Evolutionary conservation across 2,113 vertebrate genomes (phyloP).

Genomic region (Trogon melanurus): DNA sequence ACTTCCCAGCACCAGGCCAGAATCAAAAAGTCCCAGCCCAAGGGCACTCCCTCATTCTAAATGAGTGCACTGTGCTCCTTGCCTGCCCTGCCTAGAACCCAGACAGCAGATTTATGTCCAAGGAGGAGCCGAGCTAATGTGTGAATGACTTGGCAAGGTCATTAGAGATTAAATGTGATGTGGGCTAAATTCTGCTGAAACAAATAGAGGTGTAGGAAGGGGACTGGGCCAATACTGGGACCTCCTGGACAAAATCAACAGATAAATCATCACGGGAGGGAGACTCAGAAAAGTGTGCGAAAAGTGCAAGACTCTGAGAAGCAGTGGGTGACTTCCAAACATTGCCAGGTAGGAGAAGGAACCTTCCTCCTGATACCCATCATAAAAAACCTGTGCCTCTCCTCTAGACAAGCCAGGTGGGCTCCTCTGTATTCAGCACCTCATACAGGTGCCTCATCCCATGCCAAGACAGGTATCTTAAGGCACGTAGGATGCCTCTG

Average conservation of each 20-base stretch:
- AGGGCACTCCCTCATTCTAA: not conserved
- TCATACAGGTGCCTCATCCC: not conserved
- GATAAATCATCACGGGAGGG: not conserved
- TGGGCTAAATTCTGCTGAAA: not conserved
- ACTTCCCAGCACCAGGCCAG: not conserved
- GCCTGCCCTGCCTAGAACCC: not conserved
- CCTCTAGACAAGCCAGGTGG: not conserved
- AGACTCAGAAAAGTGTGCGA: not conserved
- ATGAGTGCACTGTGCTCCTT: not conserved
- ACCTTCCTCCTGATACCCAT: fast-evolving
- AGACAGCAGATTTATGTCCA: not conserved
- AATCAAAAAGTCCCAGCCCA: not conserved
- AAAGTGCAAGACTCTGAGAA: not conserved
- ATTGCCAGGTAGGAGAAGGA: not conserved
- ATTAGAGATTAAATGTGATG: not conserved
- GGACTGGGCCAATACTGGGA: not conserved
- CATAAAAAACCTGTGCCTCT: not conserved
- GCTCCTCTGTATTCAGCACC: not conserved
- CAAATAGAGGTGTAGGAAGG: not conserved
- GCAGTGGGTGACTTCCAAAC: not conserved
- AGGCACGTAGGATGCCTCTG: not conserved
- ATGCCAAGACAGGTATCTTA: fast-evolving
- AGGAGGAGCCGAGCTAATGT: not conserved
- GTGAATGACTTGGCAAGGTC: not conserved
- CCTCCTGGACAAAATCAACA: not conserved